Base-by-base conservation (phyloP, 2,113 vertebrate species). In the Rousettus leschenaultii region DNA sequence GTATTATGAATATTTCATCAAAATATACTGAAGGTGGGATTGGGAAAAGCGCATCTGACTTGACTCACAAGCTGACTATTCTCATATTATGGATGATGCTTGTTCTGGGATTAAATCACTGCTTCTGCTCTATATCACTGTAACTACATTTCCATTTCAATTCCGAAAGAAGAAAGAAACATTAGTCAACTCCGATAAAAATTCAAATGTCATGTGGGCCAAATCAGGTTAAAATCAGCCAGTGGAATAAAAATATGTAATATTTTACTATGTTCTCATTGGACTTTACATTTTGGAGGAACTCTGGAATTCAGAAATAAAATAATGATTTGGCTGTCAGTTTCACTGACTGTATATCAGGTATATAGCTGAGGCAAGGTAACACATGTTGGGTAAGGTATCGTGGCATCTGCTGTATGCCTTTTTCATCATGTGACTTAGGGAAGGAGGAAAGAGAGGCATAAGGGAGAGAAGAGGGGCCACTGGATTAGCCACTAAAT, bases 241-340 rank as follows among this genome's bases (percentile, higher is more conserved):
- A 87, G 70, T 66, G 19, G 40, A 79, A 71, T 24, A 51, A 80
- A 95, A 84, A 88, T 86, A 84, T 18, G 84, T 59, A 68, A 30
- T 89, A 63, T 80, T 87, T 90, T 84, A 73, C 24, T 59, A 19
- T 65, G 26, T 70, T 77, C 45, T 85, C n/a, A 75, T 78, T 65
- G 73, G 61, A 77, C 10, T 51, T n/a, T 24, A 12, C 26, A 18
- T 82, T 75, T 94, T 85, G 11, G 88, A 80, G 71, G 59, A 90
- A 91, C 8, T 96, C 51, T 75, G 68, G 16, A 92, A 85, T 89
- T 92, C 21, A 65, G 51, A 90, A 89, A 65, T 59, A 77, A 45
- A 86, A n/a, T 38, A 66, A 92, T 65, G 22, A 74, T 59, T 61
- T 73, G 33, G 15, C 57, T 61, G 6, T 75, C 77, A 2, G 4